Conservation (phyloP, 2,113 vertebrate genomes). For the Prunella fulvescens region DNA sequence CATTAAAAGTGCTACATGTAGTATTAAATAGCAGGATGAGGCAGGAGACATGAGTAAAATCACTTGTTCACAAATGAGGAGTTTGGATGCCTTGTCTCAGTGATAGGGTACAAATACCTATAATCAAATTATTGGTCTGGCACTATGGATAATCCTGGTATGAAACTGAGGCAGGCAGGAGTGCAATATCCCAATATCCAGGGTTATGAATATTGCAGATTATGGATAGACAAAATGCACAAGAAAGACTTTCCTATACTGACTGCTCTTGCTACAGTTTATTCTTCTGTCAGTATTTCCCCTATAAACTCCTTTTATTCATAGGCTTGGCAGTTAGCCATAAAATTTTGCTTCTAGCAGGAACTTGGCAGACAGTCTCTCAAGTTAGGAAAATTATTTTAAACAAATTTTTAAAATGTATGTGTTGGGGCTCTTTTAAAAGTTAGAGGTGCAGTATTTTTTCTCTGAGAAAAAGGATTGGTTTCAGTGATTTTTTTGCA, state of each 20-base stretch:
- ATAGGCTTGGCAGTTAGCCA: background rate
- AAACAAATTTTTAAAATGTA: constrained; percentile 37
- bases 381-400: constrained; percentile 57
- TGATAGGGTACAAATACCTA: background rate
- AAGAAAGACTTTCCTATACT: constrained; percentile 13
- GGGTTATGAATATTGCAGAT: background rate
- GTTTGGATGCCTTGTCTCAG: background rate
- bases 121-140: constrained; percentile 5
- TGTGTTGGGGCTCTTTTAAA: background rate
- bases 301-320: constrained; percentile 36
- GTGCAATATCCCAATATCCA: background rate
- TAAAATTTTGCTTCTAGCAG: constrained; percentile 27
- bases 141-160: background rate
- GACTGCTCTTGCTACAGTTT: constrained; percentile 13
- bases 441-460: background rate
- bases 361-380: constrained; percentile 40
- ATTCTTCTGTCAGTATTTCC: constrained; percentile 36
- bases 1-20: constrained; percentile 15
- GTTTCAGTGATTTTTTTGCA: background rate
- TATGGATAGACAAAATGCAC: constrained; percentile 18
- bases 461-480: background rate
- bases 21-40: constrained; percentile 38
- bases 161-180: background rate
- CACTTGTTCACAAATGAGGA: background rate
- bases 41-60: background rate